These are phyloP conservation scores for Coenonympha glycerion DNA, from an alignment of 2,888 invertebrate genomes.

Conservation along the genomic window DNA sequence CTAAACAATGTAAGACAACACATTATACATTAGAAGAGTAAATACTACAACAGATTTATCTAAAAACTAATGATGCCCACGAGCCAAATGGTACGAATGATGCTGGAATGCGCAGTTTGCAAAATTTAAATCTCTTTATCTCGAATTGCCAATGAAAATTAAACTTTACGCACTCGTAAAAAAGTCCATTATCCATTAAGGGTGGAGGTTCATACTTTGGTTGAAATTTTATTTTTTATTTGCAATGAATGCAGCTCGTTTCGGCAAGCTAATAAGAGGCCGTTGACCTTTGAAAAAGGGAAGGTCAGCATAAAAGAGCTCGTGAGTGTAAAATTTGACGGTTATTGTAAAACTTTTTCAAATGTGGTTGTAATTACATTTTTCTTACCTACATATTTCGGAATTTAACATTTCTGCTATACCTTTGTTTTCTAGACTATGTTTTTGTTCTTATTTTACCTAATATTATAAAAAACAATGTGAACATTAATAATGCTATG, in stretches of 20 bases:
- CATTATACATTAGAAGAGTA: not conserved
- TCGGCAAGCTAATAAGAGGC: constrained; percentile 38
- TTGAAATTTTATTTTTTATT: constrained; percentile 37
- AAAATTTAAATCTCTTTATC: constrained; percentile 22
- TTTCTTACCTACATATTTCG: not conserved
- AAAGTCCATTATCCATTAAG: constrained; percentile 29
- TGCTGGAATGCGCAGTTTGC: constrained; percentile 16
- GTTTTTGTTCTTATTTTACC: no score
- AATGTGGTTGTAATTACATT: not conserved
- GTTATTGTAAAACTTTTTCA: not conserved
- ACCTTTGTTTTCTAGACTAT: no score
- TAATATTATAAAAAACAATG: no score
- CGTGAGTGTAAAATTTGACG: constrained; percentile 6
- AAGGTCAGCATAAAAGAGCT: constrained; percentile 2
- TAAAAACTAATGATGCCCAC: constrained; percentile 27
- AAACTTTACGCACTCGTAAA: constrained; percentile 29
- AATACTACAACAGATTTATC: constrained; percentile 7
- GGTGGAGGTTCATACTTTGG: constrained; percentile 15
- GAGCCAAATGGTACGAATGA: constrained; percentile 25
- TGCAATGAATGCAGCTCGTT: constrained; percentile 32
- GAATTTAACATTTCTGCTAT: no score
- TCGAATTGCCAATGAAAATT: constrained; percentile 32
- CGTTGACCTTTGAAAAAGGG: constrained; percentile 26
- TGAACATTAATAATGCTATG: no score
- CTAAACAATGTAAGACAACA: not conserved